Percentiles rank a stretch among this genome's conserved stretches.
Evolutionary conservation across 2,113 vertebrate genomes (phyloP).

Genomic region (Polypterus senegalus): DNA sequence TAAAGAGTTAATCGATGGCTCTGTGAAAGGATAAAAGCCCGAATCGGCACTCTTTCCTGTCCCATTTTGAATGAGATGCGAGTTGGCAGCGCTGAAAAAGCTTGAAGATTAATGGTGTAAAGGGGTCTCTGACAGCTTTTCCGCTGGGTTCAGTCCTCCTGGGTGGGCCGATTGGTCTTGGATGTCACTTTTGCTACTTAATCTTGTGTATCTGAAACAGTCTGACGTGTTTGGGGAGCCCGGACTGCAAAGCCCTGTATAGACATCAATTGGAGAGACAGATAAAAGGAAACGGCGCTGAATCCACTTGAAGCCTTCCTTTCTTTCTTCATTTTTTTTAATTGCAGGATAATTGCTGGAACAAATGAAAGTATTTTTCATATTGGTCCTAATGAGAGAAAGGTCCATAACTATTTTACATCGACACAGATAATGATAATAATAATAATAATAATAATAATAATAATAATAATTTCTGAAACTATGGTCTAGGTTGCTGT

Average conservation of each 20-base stretch:
- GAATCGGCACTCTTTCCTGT: slow-evolving; percentile 49
- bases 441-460: too few species aligned
- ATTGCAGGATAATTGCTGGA: slow-evolving; percentile 54
- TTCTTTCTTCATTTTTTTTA: too few species aligned
- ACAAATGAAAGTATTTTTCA: slow-evolving; percentile 5
- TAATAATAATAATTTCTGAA: too few species aligned
- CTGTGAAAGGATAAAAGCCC: slow-evolving; percentile 37
- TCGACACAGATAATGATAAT: too few species aligned
- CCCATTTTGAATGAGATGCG: slow-evolving; percentile 83
- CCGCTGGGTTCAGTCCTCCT: slow-evolving; percentile 79
- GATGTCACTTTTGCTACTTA: slow-evolving; percentile 98
- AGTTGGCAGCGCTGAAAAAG: slow-evolving; percentile 88
- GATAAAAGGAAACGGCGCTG: slow-evolving; percentile 56
- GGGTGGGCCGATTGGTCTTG: slow-evolving; percentile 97
- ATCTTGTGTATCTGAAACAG: slow-evolving; percentile 96
- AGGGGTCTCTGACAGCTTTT: slow-evolving; percentile 90
- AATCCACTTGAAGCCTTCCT: slow-evolving; percentile 15
- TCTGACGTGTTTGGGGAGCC: slow-evolving; percentile 68
- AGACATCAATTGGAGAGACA: slow-evolving; percentile 68
- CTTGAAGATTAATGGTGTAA: slow-evolving; percentile 93
- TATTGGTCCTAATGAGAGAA: too few species aligned
- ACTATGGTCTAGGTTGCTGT: too few species aligned
- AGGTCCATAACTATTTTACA: too few species aligned
- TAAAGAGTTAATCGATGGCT: slow-evolving; percentile 60
- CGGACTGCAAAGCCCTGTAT: slow-evolving; percentile 47